A percentile compares a stretch with the other conserved stretches of the same genome.
Conservation (phyloP, 1,140 invertebrate genomes). For the Sweltsa coloradensis region DNA sequence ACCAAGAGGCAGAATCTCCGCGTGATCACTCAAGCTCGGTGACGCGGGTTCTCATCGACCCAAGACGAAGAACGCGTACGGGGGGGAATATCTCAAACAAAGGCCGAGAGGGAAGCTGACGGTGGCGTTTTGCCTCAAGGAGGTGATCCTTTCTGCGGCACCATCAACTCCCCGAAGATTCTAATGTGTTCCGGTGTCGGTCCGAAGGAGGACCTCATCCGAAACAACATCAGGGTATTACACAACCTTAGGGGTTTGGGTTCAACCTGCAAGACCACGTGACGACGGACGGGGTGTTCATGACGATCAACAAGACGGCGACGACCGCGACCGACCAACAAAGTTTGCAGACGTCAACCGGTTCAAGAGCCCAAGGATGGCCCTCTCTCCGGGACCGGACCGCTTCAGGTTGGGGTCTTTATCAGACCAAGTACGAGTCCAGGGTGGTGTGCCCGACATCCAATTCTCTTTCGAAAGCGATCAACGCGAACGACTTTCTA, state of each 20-base stretch:
- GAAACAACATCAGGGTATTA: conserved; percentile 7
- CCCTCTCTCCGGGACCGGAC: conserved; percentile 35
- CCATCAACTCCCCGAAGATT: conserved; percentile 25
- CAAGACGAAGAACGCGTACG: conserved; percentile 48
- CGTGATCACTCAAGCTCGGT: conserved; percentile 54
- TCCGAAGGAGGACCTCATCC: conserved; percentile 24
- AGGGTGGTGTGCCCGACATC: conserved; percentile 42
- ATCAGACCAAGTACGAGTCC: conserved; percentile 31
- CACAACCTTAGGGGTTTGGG: conserved; percentile 30
- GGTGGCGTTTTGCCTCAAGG: no score
- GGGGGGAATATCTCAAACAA: no score
- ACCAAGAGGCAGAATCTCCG: conserved; percentile 54
- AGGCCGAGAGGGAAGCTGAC: no score
- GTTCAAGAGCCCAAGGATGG: conserved; percentile 31
- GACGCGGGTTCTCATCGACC: conserved; percentile 58
- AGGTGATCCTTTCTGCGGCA: no score
- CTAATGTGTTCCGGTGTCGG: conserved; percentile 34
- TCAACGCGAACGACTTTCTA: conserved; percentile 30
- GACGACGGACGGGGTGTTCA: conserved; percentile 41
- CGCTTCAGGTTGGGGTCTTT: conserved; percentile 35
- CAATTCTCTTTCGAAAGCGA: conserved; percentile 47
- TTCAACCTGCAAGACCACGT: conserved; percentile 44
- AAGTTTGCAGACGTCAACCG: conserved; percentile 36
- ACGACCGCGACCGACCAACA: conserved; percentile 31
- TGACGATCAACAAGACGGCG: conserved; percentile 33